These are phyloP conservation scores for Caerostris darwini DNA, from an alignment of 1,140 invertebrate genomes.

Conservation along the genomic window DNA sequence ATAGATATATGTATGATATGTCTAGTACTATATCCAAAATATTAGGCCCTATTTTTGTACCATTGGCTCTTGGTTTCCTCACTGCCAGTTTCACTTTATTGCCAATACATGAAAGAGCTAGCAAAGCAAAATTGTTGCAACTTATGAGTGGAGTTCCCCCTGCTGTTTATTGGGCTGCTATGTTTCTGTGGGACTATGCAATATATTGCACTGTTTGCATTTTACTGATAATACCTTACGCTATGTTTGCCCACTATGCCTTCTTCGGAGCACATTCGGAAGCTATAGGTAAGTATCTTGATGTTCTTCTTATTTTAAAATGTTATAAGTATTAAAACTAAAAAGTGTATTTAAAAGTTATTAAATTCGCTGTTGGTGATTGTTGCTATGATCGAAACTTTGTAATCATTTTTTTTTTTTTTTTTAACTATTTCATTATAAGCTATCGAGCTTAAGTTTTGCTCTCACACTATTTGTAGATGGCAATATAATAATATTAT, in stretches of 20 bases:
- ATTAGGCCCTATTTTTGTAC: conserved; percentile 67
- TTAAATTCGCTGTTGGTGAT: neutral
- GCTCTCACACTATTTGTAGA: neutral
- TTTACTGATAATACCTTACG: conserved; percentile 71
- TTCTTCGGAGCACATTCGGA: conserved; percentile 33
- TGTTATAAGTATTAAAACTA: neutral
- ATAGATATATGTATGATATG: neutral
- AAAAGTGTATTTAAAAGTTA: neutral
- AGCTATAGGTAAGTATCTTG: conserved; percentile 53
- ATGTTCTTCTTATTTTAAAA: neutral
- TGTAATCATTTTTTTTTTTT: too few relatives aligned
- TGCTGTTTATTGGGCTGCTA: conserved; percentile 75
- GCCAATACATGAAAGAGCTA: conserved; percentile 77
- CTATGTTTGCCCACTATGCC: conserved; percentile 37
- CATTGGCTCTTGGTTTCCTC: conserved; percentile 78
- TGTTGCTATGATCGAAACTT: neutral
- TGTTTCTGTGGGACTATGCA: conserved; percentile 78
- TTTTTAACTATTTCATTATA: too few relatives aligned
- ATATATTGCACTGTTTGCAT: conserved; percentile 52
- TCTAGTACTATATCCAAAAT: neutral
- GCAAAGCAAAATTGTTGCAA: conserved; percentile 79
- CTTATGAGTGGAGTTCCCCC: conserved; percentile 78
- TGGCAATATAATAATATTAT: neutral
- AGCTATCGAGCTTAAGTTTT: neutral
- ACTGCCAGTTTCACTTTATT: conserved; percentile 77